Base-by-base conservation (phyloP, 2,888 invertebrate genomes). In the Allolobophora icterica region DNA sequence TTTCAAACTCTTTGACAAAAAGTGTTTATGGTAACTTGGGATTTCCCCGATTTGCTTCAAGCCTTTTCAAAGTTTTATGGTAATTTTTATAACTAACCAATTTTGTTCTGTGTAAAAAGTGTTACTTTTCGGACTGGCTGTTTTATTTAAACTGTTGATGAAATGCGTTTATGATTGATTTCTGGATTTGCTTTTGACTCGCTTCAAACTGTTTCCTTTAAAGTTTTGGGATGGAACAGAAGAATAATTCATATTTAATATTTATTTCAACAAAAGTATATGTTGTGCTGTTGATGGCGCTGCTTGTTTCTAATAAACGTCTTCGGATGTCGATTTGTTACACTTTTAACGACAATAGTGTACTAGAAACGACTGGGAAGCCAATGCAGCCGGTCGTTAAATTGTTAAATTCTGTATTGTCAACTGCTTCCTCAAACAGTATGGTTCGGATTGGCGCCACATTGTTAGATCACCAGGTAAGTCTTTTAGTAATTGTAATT, bases 161-260 rank as follows among this genome's bases (percentile, higher is more conserved):
- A 71, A n/a, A 13, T 71, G 52, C 24, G 52, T 52, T 52, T 52
- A 52, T n/a, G n/a, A 71, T 71, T 5, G 24, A 71, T n/a, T n/a
- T 52, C n/a, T 8, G 15, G 71, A n/a, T 71, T 71, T n/a, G n/a
- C 30, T 19, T 52, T 17, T n/a, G n/a, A 71, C 71, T 17, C 1
- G 52, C 24, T 71, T 71, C 71, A 71, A n/a, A n/a, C 71, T 15
- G 24, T 71, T 71, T 71, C 71, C 30, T 30, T n/a, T 71, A n/a
- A 71, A 13, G 30, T 71, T 71, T 71, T 11, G 19, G 52, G 19
- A n/a, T n/a, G 71, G 71, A n/a, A 71, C 17, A n/a, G 71, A n/a
- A 71, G 71, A 71, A 71, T 71, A 71, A 71, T 71, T 71, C 8
- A n/a, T 71, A 71, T 71, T 71, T 71, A 71, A 71, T 71, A 71